Conservation (phyloP, 2,888 invertebrate genomes). For the Scaptomyza caliginosa region DNA sequence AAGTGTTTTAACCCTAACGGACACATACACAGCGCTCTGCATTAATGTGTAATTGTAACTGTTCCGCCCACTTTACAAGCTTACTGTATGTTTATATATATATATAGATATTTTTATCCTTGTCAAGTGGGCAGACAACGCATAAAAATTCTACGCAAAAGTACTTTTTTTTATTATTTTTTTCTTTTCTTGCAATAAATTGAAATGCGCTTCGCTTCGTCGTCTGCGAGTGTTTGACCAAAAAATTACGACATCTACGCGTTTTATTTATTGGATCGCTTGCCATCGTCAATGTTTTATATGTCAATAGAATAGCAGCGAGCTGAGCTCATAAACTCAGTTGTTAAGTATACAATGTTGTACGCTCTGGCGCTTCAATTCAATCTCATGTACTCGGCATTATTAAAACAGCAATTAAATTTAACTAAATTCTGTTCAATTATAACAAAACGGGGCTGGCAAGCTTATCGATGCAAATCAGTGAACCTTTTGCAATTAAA, state of each 20-base stretch:
- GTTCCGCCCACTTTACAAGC: slow-evolving; percentile 47
- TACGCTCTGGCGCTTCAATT: neutral
- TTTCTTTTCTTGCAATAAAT: slow-evolving; percentile 59
- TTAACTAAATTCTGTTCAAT: slow-evolving; percentile 43
- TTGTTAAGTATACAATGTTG: neutral
- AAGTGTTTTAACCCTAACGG: slow-evolving; percentile 37
- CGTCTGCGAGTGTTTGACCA: slow-evolving; percentile 43
- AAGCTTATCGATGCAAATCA: slow-evolving; percentile 62
- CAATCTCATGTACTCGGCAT: neutral
- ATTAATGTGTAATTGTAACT: slow-evolving; percentile 67
- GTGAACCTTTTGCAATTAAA: slow-evolving; percentile 54
- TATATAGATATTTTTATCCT: slow-evolving; percentile 22
- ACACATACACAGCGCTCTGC: neutral
- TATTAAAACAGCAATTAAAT: neutral
- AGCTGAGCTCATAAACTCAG: slow-evolving; percentile 8
- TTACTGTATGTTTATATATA: slow-evolving; percentile 48
- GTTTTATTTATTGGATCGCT: slow-evolving; percentile 50
- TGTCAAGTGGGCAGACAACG: slow-evolving; percentile 51
- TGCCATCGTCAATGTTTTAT: slow-evolving; percentile 47
- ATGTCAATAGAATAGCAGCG: slow-evolving; percentile 27
- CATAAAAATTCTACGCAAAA: slow-evolving; percentile 60
- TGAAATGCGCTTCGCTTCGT: slow-evolving; percentile 60
- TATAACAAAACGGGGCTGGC: slow-evolving; percentile 8
- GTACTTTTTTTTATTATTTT: neutral
- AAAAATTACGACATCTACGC: slow-evolving; percentile 54